phyloP scores from a whole-genome alignment of 2,888 invertebrate genomes.

The Drosophila pseudotakahashii region DNA sequence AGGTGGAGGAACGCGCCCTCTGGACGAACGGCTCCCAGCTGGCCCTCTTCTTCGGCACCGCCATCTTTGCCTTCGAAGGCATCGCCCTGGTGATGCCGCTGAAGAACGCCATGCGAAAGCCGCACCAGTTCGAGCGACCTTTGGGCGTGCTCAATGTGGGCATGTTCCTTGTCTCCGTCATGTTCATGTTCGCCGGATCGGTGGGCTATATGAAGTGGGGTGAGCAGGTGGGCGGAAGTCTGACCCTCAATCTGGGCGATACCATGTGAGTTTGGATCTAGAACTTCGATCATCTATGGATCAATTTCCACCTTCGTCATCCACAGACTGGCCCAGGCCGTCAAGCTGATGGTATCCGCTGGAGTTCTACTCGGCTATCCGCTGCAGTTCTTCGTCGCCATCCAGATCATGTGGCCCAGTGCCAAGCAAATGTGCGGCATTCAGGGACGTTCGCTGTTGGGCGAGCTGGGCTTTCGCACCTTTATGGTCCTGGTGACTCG shows the following conservation, averaged over 20 bases:
- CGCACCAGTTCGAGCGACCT: conserved; percentile 90
- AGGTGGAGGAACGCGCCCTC: conserved; percentile 85
- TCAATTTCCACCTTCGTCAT: too few species aligned
- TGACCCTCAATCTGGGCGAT: conserved; percentile 93
- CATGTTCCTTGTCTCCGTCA: conserved; percentile 89
- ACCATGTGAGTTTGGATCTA: conserved; percentile 71
- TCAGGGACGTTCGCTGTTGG: conserved; percentile 86
- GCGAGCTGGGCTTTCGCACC: conserved; percentile 90
- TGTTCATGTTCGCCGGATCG: conserved; percentile 93
- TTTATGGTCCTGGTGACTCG: conserved; percentile 92
- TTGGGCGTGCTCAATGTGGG: conserved; percentile 95
- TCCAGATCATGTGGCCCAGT: conserved; percentile 94
- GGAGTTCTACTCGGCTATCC: conserved; percentile 96
- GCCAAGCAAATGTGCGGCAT: conserved; percentile 86
- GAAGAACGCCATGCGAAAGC: conserved; percentile 95
- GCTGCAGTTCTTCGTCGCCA: conserved; percentile 97
- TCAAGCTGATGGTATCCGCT: conserved; percentile 92
- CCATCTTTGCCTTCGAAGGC: conserved; percentile 98
- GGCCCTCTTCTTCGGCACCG: conserved; percentile 98
- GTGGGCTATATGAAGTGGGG: conserved; percentile 96
- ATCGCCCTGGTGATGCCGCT: conserved; percentile 97
- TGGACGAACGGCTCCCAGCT: conserved; percentile 86
- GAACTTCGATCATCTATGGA: not conserved
- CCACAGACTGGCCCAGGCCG: conserved; percentile 90
- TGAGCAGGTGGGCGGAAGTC: conserved; percentile 91